A percentile compares a stretch with the other conserved stretches of the same genome.
phyloP scores from a whole-genome alignment of 2,797 vertebrate genomes.

The Numenius phaeopus region DNA sequence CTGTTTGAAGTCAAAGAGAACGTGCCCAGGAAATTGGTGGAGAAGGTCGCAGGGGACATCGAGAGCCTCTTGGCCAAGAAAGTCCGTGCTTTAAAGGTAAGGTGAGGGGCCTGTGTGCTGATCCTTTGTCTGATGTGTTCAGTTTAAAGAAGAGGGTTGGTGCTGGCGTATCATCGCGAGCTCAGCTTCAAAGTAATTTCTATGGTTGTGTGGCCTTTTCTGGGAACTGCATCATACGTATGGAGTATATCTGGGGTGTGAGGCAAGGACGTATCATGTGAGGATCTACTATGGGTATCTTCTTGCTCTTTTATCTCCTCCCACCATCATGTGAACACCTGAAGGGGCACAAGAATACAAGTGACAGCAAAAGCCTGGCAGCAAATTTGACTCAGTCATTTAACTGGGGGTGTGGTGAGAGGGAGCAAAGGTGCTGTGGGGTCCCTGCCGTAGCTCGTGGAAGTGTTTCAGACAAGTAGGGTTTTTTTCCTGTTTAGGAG shows the following conservation, averaged over 20 bases:
- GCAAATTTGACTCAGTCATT: not conserved
- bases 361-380: not conserved
- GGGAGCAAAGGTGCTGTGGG: not conserved
- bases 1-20: conserved; percentile 96
- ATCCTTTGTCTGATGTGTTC: not conserved
- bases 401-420: not conserved
- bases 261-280: not conserved
- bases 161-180: not conserved
- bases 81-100: conserved; percentile 96
- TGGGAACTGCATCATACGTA: not conserved
- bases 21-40: conserved; percentile 92
- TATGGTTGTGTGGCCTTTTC: not conserved
- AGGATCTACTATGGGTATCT: not conserved
- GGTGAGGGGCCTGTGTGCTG: not conserved
- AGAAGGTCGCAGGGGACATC: conserved; percentile 94
- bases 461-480: not conserved
- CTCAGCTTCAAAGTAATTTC: not conserved
- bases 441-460: not conserved
- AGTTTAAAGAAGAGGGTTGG: not conserved
- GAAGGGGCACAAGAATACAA: not conserved
- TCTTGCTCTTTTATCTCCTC: not conserved
- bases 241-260: not conserved
- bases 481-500: not conserved
- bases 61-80: conserved; percentile 95
- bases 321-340: not conserved